Percentiles rank a stretch among this genome's conserved stretches.
Evolutionary conservation across 2,797 vertebrate species (phyloP).

Genomic region (Aselliscus stoliczkanus): DNA sequence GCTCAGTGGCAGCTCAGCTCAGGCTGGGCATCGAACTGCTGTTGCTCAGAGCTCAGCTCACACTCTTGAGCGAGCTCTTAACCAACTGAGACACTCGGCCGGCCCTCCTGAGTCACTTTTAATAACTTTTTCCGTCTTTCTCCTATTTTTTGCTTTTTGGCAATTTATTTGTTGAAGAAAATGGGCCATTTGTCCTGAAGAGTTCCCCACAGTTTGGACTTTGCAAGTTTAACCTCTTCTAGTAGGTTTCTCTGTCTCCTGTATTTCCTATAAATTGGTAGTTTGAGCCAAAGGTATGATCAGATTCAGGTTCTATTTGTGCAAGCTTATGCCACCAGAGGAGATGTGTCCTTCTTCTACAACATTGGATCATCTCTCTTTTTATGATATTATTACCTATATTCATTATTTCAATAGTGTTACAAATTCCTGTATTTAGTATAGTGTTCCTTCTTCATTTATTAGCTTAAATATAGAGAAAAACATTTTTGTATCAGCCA

Average conservation of each 20-base stretch:
- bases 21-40: too few species aligned
- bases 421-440: not conserved
- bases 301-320: not conserved
- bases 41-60: too few species aligned
- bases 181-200: not conserved
- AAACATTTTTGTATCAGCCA: not conserved
- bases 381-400: not conserved
- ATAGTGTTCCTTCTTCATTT: not conserved
- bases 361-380: not conserved
- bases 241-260: not conserved
- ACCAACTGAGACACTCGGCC: too few species aligned
- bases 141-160: not conserved
- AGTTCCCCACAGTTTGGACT: not conserved
- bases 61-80: too few species aligned
- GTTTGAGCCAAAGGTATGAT: not conserved
- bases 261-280: not conserved
- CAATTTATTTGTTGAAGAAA: slow-evolving; percentile 20
- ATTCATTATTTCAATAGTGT: not conserved
- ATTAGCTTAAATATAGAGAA: not conserved
- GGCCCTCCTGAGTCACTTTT: not conserved
- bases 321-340: not conserved
- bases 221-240: not conserved
- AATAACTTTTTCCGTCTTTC: not conserved
- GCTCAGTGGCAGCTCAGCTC: too few species aligned
- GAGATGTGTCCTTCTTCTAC: not conserved